phyloP scores from a whole-genome alignment of 2,113 vertebrate genomes.

The Sinosuthora webbiana region DNA sequence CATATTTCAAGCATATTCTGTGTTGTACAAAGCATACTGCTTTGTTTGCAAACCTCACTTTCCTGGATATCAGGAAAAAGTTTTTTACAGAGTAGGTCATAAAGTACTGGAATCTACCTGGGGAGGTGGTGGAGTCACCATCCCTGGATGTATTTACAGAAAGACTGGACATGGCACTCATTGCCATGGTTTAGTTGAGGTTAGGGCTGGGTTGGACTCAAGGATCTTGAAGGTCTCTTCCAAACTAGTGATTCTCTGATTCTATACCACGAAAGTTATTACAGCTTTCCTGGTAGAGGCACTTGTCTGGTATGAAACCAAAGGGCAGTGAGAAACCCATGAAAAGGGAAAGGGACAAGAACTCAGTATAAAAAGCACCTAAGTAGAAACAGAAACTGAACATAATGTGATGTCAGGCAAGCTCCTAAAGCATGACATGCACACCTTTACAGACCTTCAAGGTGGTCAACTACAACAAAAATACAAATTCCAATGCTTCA shows the following conservation, averaged over 20 bases:
- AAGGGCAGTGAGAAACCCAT: not conserved
- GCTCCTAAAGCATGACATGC: not conserved
- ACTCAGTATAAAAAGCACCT: not conserved
- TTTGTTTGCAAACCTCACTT: not conserved
- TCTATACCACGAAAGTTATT: not conserved
- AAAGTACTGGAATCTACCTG: not conserved
- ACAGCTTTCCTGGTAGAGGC: not conserved
- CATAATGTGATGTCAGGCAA: not conserved
- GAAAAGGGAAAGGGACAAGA: not conserved
- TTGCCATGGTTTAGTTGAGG: not conserved
- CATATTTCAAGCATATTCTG: not conserved
- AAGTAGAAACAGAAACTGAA: not conserved
- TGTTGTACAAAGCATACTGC: not conserved
- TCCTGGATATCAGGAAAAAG: not conserved
- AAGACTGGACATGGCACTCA: not conserved
- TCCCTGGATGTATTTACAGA: not conserved
- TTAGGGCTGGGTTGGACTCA: too few relatives aligned
- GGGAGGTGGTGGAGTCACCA: not conserved
- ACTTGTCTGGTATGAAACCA: not conserved
- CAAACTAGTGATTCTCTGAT: not conserved
- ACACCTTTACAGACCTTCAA: not conserved
- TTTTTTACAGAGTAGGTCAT: not conserved
- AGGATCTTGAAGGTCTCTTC: not conserved
- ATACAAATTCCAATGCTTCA: not conserved
- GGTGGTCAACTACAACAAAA: not conserved